Conservation (phyloP, 1,140 invertebrate genomes). For the Temnothorax curvispinosus region DNA sequence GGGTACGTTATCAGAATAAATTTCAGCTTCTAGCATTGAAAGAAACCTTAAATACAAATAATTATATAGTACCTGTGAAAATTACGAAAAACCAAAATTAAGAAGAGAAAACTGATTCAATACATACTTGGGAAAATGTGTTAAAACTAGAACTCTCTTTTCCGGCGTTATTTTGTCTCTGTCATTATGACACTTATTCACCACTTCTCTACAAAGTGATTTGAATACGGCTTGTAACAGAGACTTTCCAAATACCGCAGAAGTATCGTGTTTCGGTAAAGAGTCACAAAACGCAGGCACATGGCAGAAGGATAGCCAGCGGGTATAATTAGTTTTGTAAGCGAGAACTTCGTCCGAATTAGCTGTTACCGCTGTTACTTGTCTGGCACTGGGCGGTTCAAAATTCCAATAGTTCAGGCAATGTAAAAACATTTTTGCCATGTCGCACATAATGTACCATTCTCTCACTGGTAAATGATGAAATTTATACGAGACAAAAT, state of each 20-base stretch:
- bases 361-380: slow-evolving; percentile 88
- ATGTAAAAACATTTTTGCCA: slow-evolving; percentile 97
- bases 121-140: slow-evolving; percentile 89
- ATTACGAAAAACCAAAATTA: neutral
- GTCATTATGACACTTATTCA: slow-evolving; percentile 95
- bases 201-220: slow-evolving; percentile 93
- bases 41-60: slow-evolving; percentile 89
- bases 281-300: slow-evolving; percentile 98
- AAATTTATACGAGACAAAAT: slow-evolving; percentile 96
- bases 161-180: slow-evolving; percentile 95
- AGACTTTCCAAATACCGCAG: slow-evolving; percentile 95
- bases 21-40: slow-evolving; percentile 94
- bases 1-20: slow-evolving; percentile 93
- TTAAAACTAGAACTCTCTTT: slow-evolving; percentile 88
- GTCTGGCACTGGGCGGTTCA: slow-evolving; percentile 93
- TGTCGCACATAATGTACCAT: slow-evolving; percentile 96
- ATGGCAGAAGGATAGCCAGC: slow-evolving; percentile 98
- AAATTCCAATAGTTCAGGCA: slow-evolving; percentile 98
- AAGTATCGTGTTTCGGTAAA: slow-evolving; percentile 95
- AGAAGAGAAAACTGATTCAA: neutral
- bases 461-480: slow-evolving; percentile 93
- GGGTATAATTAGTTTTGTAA: slow-evolving; percentile 97
- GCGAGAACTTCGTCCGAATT: slow-evolving; percentile 92
- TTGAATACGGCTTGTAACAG: slow-evolving; percentile 95
- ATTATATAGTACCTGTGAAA: neutral